These are phyloP conservation scores for Tragelaphus strepsiceros DNA, from an alignment of 2,113 vertebrate genomes.

Conservation along the genomic window DNA sequence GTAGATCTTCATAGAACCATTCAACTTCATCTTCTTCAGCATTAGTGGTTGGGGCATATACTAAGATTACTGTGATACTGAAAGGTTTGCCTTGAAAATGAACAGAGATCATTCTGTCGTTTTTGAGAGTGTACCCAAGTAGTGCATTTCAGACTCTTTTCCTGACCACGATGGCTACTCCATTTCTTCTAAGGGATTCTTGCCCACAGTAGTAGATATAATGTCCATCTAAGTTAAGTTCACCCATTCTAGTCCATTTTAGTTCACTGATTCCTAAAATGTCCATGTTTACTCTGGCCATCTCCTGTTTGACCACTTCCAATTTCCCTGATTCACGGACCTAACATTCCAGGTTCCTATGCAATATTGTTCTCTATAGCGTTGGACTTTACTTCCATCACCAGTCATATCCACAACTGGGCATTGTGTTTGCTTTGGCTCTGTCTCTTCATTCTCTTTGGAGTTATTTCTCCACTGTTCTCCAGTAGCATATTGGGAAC, in stretches of 20 bases:
- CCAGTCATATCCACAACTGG: neutral
- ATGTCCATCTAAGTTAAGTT: neutral
- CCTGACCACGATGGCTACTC: neutral
- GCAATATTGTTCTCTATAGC: neutral
- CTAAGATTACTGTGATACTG: neutral
- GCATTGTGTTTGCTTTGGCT: neutral
- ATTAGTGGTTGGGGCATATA: neutral
- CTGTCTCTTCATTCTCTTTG: neutral
- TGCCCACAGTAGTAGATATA: neutral
- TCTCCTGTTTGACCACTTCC: neutral
- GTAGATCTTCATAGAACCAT: neutral
- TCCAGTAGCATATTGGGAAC: neutral
- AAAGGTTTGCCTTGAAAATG: neutral
- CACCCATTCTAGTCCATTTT: neutral
- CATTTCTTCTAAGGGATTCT: neutral
- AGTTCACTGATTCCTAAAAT: neutral
- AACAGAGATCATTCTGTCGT: neutral
- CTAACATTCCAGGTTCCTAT: neutral
- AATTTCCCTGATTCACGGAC: neutral
- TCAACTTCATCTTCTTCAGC: neutral
- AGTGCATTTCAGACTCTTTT: neutral
- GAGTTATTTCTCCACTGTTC: neutral
- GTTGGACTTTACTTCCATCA: neutral
- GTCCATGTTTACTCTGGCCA: neutral
- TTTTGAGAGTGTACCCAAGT: neutral